These are phyloP conservation scores for Lochmaea capreae DNA, from an alignment of 2,888 invertebrate genomes.

Conservation along the genomic window DNA sequence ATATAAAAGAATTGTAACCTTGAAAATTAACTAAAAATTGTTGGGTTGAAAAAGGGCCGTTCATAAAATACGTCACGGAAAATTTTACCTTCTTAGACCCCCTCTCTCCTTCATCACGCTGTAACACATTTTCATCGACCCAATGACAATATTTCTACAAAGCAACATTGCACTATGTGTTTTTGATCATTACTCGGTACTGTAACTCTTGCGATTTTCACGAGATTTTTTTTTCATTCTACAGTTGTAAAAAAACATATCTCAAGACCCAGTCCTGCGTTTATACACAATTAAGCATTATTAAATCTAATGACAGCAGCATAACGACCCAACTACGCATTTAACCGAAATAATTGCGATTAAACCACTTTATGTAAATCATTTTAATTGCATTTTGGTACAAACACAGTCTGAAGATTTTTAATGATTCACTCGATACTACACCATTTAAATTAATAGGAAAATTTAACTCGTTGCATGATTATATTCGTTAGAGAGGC, in stretches of 20 bases:
- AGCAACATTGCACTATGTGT: no score
- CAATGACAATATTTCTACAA: no score
- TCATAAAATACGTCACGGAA: background rate
- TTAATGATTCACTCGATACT: constrained; percentile 42
- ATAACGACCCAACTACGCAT: constrained; percentile 54
- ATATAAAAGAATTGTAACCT: no score
- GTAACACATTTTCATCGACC: no score
- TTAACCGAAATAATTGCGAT: constrained; percentile 55
- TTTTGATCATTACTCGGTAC: no score
- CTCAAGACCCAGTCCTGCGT: background rate
- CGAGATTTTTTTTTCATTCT: no score
- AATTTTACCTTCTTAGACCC: background rate
- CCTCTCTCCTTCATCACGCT: no score
- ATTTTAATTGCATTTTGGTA: constrained; percentile 55
- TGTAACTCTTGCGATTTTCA: no score
- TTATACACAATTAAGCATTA: constrained; percentile 32
- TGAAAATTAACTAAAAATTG: no score
- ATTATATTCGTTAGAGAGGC: constrained; percentile 40
- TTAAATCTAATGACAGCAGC: constrained; percentile 56
- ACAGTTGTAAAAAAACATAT: background rate
- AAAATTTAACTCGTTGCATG: constrained; percentile 38
- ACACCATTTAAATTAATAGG: constrained; percentile 43
- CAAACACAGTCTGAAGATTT: constrained; percentile 44
- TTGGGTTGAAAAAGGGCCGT: no score
- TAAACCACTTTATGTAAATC: constrained; percentile 60